Evolutionary conservation across 1,140 invertebrate species (phyloP), one percentile per base, ranked within the genome.

Genomic region (Gryon sp.): DNA sequence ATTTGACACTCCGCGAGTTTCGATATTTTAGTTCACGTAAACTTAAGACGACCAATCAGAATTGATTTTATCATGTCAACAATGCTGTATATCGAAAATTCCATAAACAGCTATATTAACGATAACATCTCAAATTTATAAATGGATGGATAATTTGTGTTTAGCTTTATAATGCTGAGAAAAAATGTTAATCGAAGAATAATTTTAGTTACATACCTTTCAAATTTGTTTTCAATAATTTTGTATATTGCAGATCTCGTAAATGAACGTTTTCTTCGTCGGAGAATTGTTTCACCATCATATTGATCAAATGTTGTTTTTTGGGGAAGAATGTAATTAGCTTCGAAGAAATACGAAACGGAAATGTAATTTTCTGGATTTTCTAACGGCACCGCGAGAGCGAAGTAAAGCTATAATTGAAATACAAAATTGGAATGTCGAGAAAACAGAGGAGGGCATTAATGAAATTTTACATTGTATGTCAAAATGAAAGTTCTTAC

Each of bases 341-440:
- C 92, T 81, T 95, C 94, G 81, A 94, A 93, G 81, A 94, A 94
- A 73, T 93, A 94, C 0, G 93, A 93, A 30, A 94, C 86, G 62
- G 93, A 93, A 5, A 94, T 91, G 75, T 92, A 92, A 76, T 90
- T 92, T 74, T 91, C 90, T 1, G 92, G 92, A 28, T 94, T 88
- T 76, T 93, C 93, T 20, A 95, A 79, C 0, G 94, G 94, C 24
- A 94, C 89, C 0, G 93, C 92, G 22, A 94, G 88, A 0, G 94
- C 93, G 5, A 94, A 74, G 80, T 94, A 92, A 43, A 93, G 65
- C 91, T 89, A 66, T 6, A 69, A 65, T 70, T 53, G 59, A 70
- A 63, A 38, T 19, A 65, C 30, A 60, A 55, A 60, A 34, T 15
- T 36, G 65, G n/a, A 40, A 30, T 45, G 32, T 9, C 8, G 26